Base-by-base conservation (phyloP, 1,140 invertebrate genomes). In the Pseudoatta argentina region DNA sequence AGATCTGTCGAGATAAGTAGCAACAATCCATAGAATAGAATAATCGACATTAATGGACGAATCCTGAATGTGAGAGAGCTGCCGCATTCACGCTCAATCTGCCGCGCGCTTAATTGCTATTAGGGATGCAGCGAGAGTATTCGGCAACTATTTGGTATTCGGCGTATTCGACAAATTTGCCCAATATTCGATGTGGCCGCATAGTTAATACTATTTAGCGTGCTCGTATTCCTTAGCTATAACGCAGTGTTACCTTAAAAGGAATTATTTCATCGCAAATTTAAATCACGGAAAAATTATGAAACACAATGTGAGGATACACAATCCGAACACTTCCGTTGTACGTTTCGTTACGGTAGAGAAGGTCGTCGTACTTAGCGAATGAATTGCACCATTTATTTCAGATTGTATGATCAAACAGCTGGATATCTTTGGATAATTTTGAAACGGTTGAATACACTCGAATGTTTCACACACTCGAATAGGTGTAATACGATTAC, bases 61-160 rank as follows among this genome's bases (percentile, higher is more conserved):
- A 87, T 90, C 88, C 87, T 82, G 89, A 87, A 75, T 44, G 88
- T 86, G 69, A 90, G 67, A 79, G 79, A 87, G 85, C 85, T 90
- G 86, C 88, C 75, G 76, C 81, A 90, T 90, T 90, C 88, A 87
- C 69, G 88, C 87, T 90, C 87, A 90, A 90, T 90, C 88, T 83
- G 71, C 72, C 67, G 57, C 87, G 69, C 86, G 81, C 79, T 88
- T 90, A 90, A 90, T 90, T 87, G 86, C 89, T 90, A 89, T 90
- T 90, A 88, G 86, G 61, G 82, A 90, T 90, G 76, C 89, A 90
- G 76, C 81, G 86, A 90, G 86, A 90, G 87, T 90, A 90, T 90
- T 90, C 88, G 55, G 81, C 81, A 90, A 90, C 86, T 90, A 90
- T 90, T 90, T 87, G 86, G 81, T 90, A 87, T 89, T 90, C 81